Evolutionary conservation across 2,113 vertebrate species (phyloP).

Genomic region (Otis tarda): DNA sequence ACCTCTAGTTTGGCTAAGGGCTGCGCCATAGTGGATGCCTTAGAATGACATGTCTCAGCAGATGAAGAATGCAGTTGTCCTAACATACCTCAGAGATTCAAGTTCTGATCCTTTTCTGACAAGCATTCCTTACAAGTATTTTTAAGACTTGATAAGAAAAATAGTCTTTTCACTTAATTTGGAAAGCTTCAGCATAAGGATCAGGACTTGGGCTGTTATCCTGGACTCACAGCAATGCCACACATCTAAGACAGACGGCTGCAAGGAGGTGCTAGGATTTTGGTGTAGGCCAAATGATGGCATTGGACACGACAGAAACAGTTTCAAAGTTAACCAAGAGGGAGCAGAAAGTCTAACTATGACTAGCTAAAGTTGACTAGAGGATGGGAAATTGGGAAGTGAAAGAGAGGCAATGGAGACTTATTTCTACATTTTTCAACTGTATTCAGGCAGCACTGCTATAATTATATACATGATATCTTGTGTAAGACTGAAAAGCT

Average conservation of each 20-base stretch:
- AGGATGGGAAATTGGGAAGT: background rate
- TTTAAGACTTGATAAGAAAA: background rate
- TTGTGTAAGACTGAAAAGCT: background rate
- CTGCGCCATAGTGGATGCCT: background rate
- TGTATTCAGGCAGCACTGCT: background rate
- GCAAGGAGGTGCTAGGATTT: background rate
- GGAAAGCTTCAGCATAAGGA: background rate
- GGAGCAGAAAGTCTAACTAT: background rate
- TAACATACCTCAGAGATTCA: background rate
- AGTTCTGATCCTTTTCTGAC: background rate
- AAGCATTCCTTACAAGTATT: background rate
- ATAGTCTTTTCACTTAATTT: background rate
- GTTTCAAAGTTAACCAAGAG: background rate
- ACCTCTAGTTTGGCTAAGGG: background rate
- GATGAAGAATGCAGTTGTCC: background rate
- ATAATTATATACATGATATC: background rate
- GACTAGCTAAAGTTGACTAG: background rate
- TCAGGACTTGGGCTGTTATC: background rate
- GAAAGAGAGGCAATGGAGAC: background rate
- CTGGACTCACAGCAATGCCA: background rate
- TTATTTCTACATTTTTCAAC: background rate
- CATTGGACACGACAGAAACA: rapidly evolving
- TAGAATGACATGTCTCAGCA: background rate
- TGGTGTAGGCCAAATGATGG: background rate
- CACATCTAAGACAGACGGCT: background rate